Conservation (phyloP, 2,797 vertebrate genomes). For the Platalea minor region DNA sequence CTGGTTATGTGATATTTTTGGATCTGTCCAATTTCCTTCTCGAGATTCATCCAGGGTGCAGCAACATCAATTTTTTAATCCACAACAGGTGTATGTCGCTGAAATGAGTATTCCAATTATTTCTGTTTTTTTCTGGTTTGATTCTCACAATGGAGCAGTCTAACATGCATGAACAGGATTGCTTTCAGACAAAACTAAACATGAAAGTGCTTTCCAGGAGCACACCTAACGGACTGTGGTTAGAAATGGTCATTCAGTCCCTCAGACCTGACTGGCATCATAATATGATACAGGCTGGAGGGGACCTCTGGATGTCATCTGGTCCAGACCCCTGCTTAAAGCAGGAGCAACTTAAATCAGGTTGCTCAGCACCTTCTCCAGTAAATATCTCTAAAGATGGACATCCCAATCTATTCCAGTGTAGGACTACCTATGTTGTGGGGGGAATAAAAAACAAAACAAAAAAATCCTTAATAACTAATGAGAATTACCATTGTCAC, state of each 20-base stretch:
- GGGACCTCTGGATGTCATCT: not conserved
- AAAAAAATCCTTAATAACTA: not conserved
- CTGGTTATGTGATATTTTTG: not conserved
- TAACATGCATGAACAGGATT: not conserved
- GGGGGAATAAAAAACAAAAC: too few relatives aligned
- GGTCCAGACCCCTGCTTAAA: not conserved
- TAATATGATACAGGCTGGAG: not conserved
- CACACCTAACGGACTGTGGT: fast-evolving
- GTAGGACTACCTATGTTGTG: not conserved
- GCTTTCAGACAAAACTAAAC: not conserved
- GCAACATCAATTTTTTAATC: not conserved
- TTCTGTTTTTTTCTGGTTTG: not conserved
- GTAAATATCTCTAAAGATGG: not conserved
- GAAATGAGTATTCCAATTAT: not conserved
- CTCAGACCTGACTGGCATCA: not conserved
- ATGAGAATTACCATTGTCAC: not conserved
- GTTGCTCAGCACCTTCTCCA: not conserved
- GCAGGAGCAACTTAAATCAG: not conserved
- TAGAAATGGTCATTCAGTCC: not conserved
- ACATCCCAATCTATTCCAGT: not conserved
- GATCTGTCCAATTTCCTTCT: not conserved
- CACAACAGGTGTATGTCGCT: not conserved
- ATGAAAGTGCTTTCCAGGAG: not conserved
- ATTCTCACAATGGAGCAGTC: not conserved
- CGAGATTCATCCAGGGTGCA: not conserved